phyloP scores from a whole-genome alignment of 53 echinoderm and acorn worm genomes.

The Antedon mediterranea region DNA sequence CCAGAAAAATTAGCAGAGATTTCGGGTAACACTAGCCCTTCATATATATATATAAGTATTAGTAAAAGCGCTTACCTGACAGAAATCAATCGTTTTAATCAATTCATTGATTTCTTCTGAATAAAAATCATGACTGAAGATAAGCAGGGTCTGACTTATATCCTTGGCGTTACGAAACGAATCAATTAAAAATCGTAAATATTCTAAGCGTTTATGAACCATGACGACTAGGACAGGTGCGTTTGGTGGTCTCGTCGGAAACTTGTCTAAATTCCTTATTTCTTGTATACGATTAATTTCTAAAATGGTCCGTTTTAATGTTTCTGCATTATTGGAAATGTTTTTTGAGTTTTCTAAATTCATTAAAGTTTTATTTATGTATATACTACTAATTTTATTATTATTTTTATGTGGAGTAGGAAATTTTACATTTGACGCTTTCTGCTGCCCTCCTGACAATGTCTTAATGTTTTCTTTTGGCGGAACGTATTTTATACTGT shows the following conservation, averaged over 20 bases:
- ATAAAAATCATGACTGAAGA: constrained; percentile 89
- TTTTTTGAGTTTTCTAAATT: neutral
- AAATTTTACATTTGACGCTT: neutral
- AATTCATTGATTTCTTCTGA: constrained; percentile 76
- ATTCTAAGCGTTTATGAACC: constrained; percentile 93
- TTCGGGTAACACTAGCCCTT: too few relatives aligned
- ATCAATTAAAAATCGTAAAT: constrained; percentile 70
- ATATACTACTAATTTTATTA: neutral
- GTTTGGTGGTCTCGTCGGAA: constrained; percentile 27
- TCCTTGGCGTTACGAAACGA: constrained; percentile 50
- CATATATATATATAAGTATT: too few relatives aligned
- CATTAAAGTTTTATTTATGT: neutral
- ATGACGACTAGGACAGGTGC: constrained; percentile 71
- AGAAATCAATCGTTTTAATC: constrained; percentile 58
- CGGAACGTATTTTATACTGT: neutral
- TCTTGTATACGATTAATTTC: constrained; percentile 67
- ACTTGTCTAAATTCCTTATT: constrained; percentile 40
- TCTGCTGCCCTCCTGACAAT: neutral
- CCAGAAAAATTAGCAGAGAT: too few relatives aligned
- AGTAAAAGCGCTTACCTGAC: constrained; percentile 78
- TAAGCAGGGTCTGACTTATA: constrained; percentile 57
- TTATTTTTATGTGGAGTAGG: neutral
- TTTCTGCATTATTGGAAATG: neutral
- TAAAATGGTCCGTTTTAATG: constrained; percentile 54
- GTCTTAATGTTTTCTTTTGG: neutral